These are phyloP conservation scores for Tetragonula carbonaria DNA, from an alignment of 2,888 invertebrate genomes.

Conservation along the genomic window DNA sequence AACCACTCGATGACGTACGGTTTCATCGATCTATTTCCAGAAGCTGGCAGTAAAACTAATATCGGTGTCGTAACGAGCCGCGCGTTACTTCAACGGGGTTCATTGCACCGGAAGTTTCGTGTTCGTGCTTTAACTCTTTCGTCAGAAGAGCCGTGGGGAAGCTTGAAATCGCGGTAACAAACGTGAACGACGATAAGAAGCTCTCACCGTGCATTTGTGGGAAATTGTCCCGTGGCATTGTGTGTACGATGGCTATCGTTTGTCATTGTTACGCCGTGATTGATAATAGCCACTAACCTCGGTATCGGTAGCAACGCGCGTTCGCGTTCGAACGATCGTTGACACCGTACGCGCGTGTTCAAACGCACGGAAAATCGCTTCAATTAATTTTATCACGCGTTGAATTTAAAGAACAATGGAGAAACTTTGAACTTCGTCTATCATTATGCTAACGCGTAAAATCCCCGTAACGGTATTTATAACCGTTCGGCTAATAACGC, in stretches of 20 bases:
- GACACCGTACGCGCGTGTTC: not conserved
- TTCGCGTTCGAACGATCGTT: not conserved
- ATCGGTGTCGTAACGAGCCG: slow-evolving; percentile 65
- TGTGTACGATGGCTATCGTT: slow-evolving; percentile 24
- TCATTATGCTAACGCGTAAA: slow-evolving; percentile 3
- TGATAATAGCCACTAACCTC: slow-evolving; percentile 8
- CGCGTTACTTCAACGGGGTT: slow-evolving; percentile 70
- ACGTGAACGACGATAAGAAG: slow-evolving; percentile 52
- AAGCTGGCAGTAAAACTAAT: slow-evolving; percentile 71
- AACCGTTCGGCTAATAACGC: slow-evolving; percentile 11
- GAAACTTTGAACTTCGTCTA: slow-evolving; percentile 23
- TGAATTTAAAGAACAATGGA: slow-evolving; percentile 24
- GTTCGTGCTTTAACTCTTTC: slow-evolving; percentile 73
- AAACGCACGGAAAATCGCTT: not conserved
- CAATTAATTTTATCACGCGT: slow-evolving; percentile 25
- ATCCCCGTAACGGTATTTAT: slow-evolving; percentile 20
- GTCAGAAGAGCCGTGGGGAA: slow-evolving; percentile 52
- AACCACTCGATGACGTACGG: slow-evolving; percentile 57
- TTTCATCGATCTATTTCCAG: slow-evolving; percentile 68
- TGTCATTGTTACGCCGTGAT: slow-evolving; percentile 29
- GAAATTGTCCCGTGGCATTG: slow-evolving; percentile 10
- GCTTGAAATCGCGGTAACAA: slow-evolving; percentile 50
- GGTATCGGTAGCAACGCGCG: not conserved
- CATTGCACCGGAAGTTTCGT: slow-evolving; percentile 78
- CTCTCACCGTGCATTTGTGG: slow-evolving; percentile 12